Conservation (phyloP, 2,113 vertebrate species). For the Dryoscopus gambensis region DNA sequence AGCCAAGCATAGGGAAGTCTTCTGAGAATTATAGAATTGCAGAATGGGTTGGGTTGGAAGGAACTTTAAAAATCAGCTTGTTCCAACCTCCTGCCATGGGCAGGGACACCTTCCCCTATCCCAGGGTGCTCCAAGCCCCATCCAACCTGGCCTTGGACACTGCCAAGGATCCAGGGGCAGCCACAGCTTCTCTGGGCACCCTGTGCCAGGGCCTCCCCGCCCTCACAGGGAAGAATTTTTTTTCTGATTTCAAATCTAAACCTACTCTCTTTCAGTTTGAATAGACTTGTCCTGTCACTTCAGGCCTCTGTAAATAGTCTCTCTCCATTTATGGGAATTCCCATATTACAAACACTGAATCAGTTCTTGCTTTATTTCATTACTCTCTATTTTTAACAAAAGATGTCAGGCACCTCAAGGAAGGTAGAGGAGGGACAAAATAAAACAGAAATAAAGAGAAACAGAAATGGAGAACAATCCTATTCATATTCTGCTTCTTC, state of each 20-base stretch:
- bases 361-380: not conserved
- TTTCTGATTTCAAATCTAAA: not conserved
- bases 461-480: not conserved
- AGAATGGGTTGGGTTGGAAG: not conserved
- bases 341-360: not conserved
- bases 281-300: not conserved
- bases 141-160: not conserved
- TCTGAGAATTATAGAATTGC: not conserved
- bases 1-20: not conserved
- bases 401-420: not conserved
- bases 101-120: not conserved
- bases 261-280: not conserved
- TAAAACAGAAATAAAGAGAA: not conserved
- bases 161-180: not conserved
- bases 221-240: not conserved
- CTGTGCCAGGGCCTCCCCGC: not conserved
- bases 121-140: rapidly evolving
- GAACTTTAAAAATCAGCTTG: not conserved
- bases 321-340: not conserved
- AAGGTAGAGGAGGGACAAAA: not conserved
- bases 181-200: not conserved
- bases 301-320: not conserved
- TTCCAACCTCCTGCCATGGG: not conserved
- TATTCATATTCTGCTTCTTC: not conserved
- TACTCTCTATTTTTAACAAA: not conserved